phyloP scores from a whole-genome alignment of 2,797 vertebrate species.

The Columba guinea region DNA sequence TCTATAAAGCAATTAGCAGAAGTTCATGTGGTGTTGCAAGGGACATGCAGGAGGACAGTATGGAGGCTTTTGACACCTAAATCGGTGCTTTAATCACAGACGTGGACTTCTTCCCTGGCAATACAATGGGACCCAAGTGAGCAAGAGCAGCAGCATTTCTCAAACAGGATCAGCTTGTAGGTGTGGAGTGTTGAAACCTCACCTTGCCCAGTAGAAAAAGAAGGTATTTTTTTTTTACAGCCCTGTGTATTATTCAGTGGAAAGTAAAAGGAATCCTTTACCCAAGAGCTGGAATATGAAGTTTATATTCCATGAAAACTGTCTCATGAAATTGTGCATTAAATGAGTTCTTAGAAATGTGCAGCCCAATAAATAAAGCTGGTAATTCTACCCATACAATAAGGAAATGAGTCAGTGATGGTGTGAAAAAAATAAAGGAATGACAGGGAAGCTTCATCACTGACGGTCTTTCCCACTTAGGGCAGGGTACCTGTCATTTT shows the following conservation, averaged over 20 bases:
- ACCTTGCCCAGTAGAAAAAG: background rate
- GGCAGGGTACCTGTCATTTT: background rate
- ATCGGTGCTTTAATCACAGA: background rate
- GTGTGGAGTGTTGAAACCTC: background rate
- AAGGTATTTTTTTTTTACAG: background rate
- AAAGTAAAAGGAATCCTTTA: background rate
- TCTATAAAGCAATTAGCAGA: background rate
- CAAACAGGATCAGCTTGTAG: background rate
- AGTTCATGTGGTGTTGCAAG: background rate
- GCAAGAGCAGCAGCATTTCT: background rate
- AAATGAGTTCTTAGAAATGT: constrained; percentile 37
- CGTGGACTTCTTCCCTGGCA: background rate
- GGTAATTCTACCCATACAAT: background rate
- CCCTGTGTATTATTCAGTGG: background rate
- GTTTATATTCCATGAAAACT: constrained; percentile 43
- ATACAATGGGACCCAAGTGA: background rate
- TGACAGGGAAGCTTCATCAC: constrained; percentile 9
- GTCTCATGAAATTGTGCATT: constrained; percentile 36
- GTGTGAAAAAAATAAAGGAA: background rate
- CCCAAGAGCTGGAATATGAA: background rate
- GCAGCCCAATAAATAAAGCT: constrained; percentile 50
- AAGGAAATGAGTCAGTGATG: background rate
- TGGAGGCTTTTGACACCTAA: background rate
- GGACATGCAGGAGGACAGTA: accelerated
- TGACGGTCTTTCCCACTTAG: constrained; percentile 5